These are phyloP conservation scores for Goniozus legneri DNA, from an alignment of 1,140 invertebrate species.

Conservation along the genomic window DNA sequence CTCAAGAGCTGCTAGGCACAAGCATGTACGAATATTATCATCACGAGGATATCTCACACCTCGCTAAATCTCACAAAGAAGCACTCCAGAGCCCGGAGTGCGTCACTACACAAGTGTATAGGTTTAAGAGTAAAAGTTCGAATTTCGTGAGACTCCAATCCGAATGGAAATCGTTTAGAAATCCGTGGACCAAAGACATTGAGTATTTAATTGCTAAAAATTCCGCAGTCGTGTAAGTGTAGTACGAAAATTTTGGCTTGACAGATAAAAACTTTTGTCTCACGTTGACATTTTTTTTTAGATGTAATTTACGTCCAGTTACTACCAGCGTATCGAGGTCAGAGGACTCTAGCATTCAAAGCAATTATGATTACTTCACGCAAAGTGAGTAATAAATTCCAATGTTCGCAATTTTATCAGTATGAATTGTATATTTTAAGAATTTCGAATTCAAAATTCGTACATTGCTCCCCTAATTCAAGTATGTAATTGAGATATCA, in stretches of 20 bases:
- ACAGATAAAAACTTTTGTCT: too few species aligned
- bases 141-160: constrained; percentile 72
- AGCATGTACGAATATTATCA: constrained; percentile 93
- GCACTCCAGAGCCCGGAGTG: constrained; percentile 66
- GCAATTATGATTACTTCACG: constrained; percentile 60
- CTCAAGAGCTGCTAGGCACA: constrained; percentile 88
- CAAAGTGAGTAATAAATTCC: constrained; percentile 55
- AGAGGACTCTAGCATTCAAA: constrained; percentile 52
- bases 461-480: too few species aligned
- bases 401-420: too few species aligned
- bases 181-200: constrained; percentile 90
- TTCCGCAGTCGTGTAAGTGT: constrained; percentile 64
- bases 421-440: too few species aligned
- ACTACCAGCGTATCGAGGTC: constrained; percentile 53
- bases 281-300: constrained; percentile 43
- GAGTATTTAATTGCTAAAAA: constrained; percentile 87
- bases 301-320: constrained; percentile 53
- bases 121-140: constrained; percentile 76
- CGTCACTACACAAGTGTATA: constrained; percentile 70
- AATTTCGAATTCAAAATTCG: too few species aligned
- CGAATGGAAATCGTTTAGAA: constrained; percentile 82
- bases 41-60: constrained; percentile 74
- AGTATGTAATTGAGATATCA: constrained; percentile 6
- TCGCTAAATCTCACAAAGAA: constrained; percentile 82
- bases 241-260: not conserved